phyloP scores from a whole-genome alignment of 1,140 invertebrate genomes.

The Portunus trituberculatus region DNA sequence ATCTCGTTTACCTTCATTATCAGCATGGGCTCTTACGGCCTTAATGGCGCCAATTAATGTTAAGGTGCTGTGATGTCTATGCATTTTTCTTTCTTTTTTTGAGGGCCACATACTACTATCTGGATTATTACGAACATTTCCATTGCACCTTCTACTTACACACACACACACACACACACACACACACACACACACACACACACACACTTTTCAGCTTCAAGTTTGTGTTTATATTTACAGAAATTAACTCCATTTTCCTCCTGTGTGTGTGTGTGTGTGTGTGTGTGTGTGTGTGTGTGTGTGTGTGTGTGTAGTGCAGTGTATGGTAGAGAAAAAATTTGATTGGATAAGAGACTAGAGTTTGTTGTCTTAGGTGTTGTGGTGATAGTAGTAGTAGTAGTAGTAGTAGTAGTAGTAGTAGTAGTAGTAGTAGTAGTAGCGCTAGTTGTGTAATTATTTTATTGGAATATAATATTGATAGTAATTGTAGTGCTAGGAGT shows the following conservation, averaged over 20 bases:
- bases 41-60: constrained; percentile 20
- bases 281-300: background rate
- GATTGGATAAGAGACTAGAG: too few species aligned
- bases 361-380: too few species aligned
- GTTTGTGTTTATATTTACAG: background rate
- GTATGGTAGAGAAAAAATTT: too few species aligned
- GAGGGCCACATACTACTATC: background rate
- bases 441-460: too few species aligned
- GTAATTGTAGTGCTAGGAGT: too few species aligned
- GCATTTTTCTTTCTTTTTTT: background rate
- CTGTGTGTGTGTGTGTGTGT: background rate
- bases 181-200: background rate
- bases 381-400: too few species aligned
- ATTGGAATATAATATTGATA: too few species aligned
- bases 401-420: background rate
- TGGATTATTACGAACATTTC: background rate
- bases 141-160: too few species aligned
- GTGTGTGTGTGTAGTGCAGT: too few species aligned
- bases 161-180: background rate
- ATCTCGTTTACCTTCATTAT: constrained; percentile 37
- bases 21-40: background rate
- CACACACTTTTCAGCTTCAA: background rate
- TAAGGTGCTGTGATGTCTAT: background rate
- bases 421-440: too few species aligned
- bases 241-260: background rate